Evolutionary conservation across 1,140 invertebrate genomes (phyloP).

Genomic region (Yoshiicerus persimilis): DNA sequence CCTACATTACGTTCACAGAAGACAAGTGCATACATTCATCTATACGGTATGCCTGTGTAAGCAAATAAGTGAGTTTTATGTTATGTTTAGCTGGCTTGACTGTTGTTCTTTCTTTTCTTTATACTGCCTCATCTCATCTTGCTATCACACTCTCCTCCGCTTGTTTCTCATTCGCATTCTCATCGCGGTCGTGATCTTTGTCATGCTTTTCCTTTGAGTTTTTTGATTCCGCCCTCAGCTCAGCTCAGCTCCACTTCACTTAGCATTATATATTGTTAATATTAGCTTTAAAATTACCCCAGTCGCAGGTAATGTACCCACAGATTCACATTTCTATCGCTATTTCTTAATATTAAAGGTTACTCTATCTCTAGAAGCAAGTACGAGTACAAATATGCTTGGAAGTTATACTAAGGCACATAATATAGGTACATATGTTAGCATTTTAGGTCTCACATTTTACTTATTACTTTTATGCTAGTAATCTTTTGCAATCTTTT

Average conservation of each 20-base stretch:
- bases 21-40: not conserved
- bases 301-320: not conserved
- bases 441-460: too few species aligned
- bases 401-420: too few species aligned
- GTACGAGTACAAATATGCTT: too few species aligned
- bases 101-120: not conserved
- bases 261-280: not conserved
- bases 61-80: not conserved
- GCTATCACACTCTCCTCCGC: not conserved
- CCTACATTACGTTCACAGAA: not conserved
- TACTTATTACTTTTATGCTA: too few species aligned
- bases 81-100: not conserved
- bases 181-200: constrained; percentile 20
- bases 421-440: too few species aligned
- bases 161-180: constrained; percentile 12
- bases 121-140: not conserved
- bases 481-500: too few species aligned
- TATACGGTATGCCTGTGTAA: not conserved
- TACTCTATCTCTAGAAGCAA: too few species aligned
- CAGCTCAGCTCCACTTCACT: not conserved
- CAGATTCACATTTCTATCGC: not conserved
- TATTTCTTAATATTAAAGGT: not conserved
- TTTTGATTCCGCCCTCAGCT: constrained; percentile 10
- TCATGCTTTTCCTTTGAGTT: constrained; percentile 20
- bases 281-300: not conserved